A percentile compares a stretch with the other conserved stretches of the same genome.
These are phyloP conservation scores for Urocyon cinereoargenteus DNA, from an alignment of 2,797 vertebrate species.

Conservation along the genomic window DNA sequence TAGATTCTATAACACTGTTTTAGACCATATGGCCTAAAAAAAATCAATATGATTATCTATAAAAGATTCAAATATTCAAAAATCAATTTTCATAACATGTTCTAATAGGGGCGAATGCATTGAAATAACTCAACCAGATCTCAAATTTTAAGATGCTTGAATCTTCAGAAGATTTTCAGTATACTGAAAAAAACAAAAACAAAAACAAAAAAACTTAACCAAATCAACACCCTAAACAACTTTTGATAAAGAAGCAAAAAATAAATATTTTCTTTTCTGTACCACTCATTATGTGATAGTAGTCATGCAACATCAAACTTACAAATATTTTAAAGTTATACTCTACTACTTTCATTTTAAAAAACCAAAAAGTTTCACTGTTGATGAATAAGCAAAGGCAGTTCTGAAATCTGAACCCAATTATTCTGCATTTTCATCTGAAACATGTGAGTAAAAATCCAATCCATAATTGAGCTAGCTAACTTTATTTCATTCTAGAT, in stretches of 20 bases:
- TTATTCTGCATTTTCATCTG: background rate
- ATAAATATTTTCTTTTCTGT: constrained; percentile 21
- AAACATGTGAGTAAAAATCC: constrained; percentile 4
- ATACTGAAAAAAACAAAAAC: background rate
- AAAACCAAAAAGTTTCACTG: constrained; percentile 64
- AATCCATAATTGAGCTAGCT: background rate
- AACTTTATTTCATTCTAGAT: background rate
- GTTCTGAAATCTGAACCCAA: constrained; percentile 31
- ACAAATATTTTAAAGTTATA: constrained; percentile 50
- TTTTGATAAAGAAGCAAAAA: constrained; percentile 32
- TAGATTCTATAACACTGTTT: constrained; percentile 69
- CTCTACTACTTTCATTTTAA: background rate
- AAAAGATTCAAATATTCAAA: constrained; percentile 58
- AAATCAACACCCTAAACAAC: constrained; percentile 61
- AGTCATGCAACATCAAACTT: background rate
- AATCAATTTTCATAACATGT: constrained; percentile 47
- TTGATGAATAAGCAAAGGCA: constrained; percentile 21
- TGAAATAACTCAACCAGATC: constrained; percentile 65
- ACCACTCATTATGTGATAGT: background rate
- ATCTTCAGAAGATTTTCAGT: background rate
- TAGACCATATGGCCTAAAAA: constrained; percentile 50
- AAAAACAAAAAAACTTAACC: background rate
- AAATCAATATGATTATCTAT: constrained; percentile 57
- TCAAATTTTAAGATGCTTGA: constrained; percentile 62
- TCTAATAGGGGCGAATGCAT: background rate